Base-by-base conservation (phyloP, 2,797 vertebrate species). In the Anguilla anguilla region DNA sequence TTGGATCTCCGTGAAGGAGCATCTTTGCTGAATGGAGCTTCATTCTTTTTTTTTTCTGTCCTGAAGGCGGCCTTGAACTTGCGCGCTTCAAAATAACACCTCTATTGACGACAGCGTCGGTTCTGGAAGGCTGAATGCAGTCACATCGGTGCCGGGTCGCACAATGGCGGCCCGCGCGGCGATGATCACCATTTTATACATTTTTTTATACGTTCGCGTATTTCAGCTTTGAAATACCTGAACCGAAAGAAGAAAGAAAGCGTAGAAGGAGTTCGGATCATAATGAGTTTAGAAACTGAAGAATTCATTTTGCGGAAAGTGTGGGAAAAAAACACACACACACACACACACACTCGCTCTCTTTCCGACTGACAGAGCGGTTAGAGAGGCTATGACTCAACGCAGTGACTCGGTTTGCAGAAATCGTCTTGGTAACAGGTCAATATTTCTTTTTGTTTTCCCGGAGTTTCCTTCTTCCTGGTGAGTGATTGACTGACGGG, bases 391-490 rank as follows among this genome's bases (percentile, higher is more conserved):
- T 69, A 35, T 39, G 57, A 87, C 39, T 39, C 5, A 22, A 87
- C 1, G 35, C 31, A 1, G 31, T 31, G 46, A 19, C 3, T 13
- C 25, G 55, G 59, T 28, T 85, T 85, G 83, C 67, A 77, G 53
- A n/a, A 85, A 77, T 74, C 43, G 64, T 72, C 67, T 72, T 74
- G 31, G 64, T 49, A 67, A 61, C 85, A 46, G 57, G 85, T 85
- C 82, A 84, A 86, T 86, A 88, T 89, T 89, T 89, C 53, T 69
- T 11, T 85, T 84, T 53, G 59, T 88, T 86, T 88, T 84, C 28
- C 2, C 61, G 19, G 22, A 79, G 46, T 87, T 86, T 87, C 82
- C 53, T 57, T 35, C 72, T 72, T 53, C 46, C 53, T 72, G 87
- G 31, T 82, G 31, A 88, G 46, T 72, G 83, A 77, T 83, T 88